phyloP scores from a whole-genome alignment of 2,888 invertebrate species.

The Sceliomorpha sp. region DNA sequence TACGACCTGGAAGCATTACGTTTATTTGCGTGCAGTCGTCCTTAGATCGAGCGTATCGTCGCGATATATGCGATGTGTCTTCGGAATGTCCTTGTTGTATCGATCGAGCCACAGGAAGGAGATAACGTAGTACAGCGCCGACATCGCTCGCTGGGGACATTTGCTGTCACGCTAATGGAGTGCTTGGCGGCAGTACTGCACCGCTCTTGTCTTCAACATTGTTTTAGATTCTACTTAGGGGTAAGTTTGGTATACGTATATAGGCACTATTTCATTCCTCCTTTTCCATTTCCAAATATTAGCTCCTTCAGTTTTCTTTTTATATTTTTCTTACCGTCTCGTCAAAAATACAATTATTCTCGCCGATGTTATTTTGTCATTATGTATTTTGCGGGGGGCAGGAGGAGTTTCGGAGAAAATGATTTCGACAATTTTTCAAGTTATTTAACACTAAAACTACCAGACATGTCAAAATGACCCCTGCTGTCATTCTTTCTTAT shows the following conservation, averaged over 20 bases:
- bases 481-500: too few relatives aligned
- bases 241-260: slow-evolving; percentile 15
- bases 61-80: slow-evolving; percentile 54
- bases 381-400: too few relatives aligned
- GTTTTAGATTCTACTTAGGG: slow-evolving; percentile 30
- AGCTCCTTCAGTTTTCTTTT: slow-evolving; percentile 1
- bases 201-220: slow-evolving; percentile 53
- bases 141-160: slow-evolving; percentile 58
- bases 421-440: too few relatives aligned
- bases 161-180: slow-evolving; percentile 59
- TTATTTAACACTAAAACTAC: too few relatives aligned
- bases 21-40: slow-evolving; percentile 56
- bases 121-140: slow-evolving; percentile 50
- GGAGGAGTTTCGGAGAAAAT: too few relatives aligned
- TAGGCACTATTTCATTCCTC: neutral
- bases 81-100: slow-evolving; percentile 55
- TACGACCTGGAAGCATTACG: slow-evolving; percentile 56
- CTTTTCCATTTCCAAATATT: neutral
- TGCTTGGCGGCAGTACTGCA: slow-evolving; percentile 44
- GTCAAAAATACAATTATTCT: too few relatives aligned
- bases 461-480: too few relatives aligned
- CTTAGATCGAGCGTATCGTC: slow-evolving; percentile 53
- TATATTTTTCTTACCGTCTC: too few relatives aligned
- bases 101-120: slow-evolving; percentile 51
- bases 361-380: too few relatives aligned